Base-by-base conservation (phyloP, 2,113 vertebrate species). In the Pterophyllum scalare region DNA sequence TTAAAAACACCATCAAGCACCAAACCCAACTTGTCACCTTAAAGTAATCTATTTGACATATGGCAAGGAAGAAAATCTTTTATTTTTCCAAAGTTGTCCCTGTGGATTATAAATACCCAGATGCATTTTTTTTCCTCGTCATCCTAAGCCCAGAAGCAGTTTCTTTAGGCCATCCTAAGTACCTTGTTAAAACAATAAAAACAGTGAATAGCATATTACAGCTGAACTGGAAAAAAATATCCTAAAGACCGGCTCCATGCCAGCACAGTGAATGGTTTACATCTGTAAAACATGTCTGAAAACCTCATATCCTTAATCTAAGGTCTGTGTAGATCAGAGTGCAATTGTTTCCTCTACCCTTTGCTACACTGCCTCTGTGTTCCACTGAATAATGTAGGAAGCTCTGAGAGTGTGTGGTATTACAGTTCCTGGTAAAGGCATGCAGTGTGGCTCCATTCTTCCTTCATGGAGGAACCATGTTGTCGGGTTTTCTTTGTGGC, bases 351-450 rank as follows among this genome's bases (percentile, higher is more conserved):
- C 67, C 28, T 75, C 64, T 4, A 22, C 62, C 67, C 62, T 88
- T 64, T 77, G 84, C 82, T 87, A 54, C 77, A 24, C 64, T 52
- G 60, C 74, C 83, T 86, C 85, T 83, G 81, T 92, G 89, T 93
- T 88, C 67, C 24, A 7, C 92, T 95, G 89, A 95, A 92, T 95
- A 95, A 95, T 94, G 93, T 91, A 92, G 54, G 57, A 85, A 85
- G 92, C 92, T 88, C 59, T 86, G 80, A 75, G 3, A 74, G 20
- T 90, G 43, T 85, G 6, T 85, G 90, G 94, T 91, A 93, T 95
- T 93, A 72, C 91, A 62, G 88, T 96, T 88, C 93, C 81, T 83
- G 82, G 84, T 87, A 90, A 84, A 85, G 82, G 70, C 40, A 26
- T 81, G 77, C 38, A 74, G 80, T 33, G 65, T 83, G 46, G 33